A percentile compares a stretch with the other conserved stretches of the same genome.
Evolutionary conservation across 2,797 vertebrate species (phyloP).

Genomic region (Vireo griseus): DNA sequence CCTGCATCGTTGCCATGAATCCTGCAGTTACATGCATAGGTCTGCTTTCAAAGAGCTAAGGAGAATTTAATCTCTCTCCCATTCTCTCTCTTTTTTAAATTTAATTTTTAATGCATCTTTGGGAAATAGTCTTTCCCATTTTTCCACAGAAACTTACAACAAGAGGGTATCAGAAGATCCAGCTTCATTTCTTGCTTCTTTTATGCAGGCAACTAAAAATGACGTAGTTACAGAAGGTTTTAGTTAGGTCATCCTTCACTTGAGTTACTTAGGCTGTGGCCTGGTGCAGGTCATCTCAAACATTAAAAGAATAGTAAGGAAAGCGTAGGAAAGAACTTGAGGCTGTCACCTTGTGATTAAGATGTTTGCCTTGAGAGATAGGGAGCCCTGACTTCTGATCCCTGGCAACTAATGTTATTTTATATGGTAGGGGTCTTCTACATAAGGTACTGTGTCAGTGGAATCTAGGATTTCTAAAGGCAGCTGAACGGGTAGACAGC

Average conservation of each 20-base stretch:
- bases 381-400: neutral
- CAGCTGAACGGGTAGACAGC: neutral
- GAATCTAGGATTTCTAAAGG: neutral
- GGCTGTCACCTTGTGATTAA: neutral
- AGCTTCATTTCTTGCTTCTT: neutral
- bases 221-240: neutral
- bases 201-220: neutral
- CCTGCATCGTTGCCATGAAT: neutral
- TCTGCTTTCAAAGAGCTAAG: neutral
- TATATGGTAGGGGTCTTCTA: neutral
- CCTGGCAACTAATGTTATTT: neutral
- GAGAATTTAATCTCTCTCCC: neutral
- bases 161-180: neutral
- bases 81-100: neutral
- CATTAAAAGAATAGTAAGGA: neutral
- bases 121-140: neutral
- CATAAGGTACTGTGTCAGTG: fast-evolving
- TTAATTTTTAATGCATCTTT: neutral
- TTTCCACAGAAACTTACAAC: neutral
- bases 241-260: neutral
- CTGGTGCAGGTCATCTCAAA: neutral
- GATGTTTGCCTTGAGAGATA: neutral
- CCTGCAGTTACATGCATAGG: neutral
- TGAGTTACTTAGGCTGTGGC: neutral
- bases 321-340: neutral